Evolutionary conservation across 2,797 vertebrate genomes (phyloP).

Genomic region (Tragelaphus eurycerus): DNA sequence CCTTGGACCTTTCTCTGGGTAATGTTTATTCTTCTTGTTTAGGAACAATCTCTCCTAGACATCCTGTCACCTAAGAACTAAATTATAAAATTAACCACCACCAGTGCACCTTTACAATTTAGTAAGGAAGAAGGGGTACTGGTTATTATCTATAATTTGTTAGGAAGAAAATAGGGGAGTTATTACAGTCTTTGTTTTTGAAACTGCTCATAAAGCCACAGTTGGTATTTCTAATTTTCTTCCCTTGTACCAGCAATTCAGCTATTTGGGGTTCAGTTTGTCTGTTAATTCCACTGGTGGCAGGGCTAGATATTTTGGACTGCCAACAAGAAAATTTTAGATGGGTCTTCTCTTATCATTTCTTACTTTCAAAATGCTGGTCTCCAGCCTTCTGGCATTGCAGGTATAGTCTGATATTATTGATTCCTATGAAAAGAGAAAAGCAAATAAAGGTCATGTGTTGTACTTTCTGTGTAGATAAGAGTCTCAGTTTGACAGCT

Average conservation of each 20-base stretch:
- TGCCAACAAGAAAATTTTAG: constrained; percentile 17
- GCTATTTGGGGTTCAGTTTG: constrained; percentile 22
- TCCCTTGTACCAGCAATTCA: not conserved
- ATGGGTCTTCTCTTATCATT: not conserved
- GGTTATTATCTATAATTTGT: constrained; percentile 3
- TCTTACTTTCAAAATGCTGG: constrained; percentile 23
- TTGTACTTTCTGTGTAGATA: not conserved
- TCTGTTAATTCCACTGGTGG: not conserved
- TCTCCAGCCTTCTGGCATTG: not conserved
- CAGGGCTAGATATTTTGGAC: not conserved
- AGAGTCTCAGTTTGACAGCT: not conserved
- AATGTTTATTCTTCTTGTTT: not conserved
- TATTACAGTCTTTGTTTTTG: not conserved
- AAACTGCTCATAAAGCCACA: not conserved
- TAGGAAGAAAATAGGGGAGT: not conserved
- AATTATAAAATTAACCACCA: constrained; percentile 2
- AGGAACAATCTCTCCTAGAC: not conserved
- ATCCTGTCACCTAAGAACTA: not conserved
- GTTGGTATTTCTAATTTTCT: constrained; percentile 39
- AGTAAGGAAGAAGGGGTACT: not conserved
- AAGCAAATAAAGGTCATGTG: not conserved
- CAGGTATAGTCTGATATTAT: not conserved
- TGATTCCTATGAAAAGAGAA: not conserved
- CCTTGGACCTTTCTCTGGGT: not conserved
- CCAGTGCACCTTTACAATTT: not conserved